A percentile compares a stretch with the other conserved stretches of the same genome.
Conservation (phyloP, 2,113 vertebrate genomes). For the Psittacara wagleri region DNA sequence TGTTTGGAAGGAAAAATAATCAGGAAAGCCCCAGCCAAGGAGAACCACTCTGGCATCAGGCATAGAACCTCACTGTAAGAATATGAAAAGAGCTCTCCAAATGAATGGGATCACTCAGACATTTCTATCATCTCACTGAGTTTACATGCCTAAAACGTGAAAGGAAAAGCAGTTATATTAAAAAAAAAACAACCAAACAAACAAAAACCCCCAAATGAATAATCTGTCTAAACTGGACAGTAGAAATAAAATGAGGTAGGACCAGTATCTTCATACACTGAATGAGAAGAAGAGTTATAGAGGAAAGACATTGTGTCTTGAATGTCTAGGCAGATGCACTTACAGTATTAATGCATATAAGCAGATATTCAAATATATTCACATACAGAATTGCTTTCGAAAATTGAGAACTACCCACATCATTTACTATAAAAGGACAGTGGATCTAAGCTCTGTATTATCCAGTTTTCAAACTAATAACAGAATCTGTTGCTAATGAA, state of each 20-base stretch:
- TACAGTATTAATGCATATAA: neutral
- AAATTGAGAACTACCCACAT: neutral
- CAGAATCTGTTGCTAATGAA: conserved; percentile 32
- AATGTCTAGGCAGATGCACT: neutral
- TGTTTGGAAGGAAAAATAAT: neutral
- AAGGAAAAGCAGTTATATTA: neutral
- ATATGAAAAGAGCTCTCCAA: neutral
- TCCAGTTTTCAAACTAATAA: neutral
- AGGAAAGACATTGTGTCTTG: neutral
- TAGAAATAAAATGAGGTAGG: neutral
- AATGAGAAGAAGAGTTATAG: neutral
- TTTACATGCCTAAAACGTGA: neutral
- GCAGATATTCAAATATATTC: neutral
- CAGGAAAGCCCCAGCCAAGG: neutral
- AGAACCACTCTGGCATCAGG: neutral
- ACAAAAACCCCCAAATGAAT: neutral
- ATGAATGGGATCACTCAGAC: neutral
- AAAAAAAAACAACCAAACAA: no score
- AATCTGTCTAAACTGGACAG: neutral
- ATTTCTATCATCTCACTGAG: neutral
- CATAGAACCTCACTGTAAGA: neutral
- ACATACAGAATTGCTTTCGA: neutral
- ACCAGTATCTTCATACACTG: neutral
- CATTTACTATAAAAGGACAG: conserved; percentile 6
- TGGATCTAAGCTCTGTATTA: neutral